Percentiles rank a stretch among this genome's conserved stretches.
Conservation (phyloP, 1,140 invertebrate genomes). For the Tetramorium parvispinum region DNA sequence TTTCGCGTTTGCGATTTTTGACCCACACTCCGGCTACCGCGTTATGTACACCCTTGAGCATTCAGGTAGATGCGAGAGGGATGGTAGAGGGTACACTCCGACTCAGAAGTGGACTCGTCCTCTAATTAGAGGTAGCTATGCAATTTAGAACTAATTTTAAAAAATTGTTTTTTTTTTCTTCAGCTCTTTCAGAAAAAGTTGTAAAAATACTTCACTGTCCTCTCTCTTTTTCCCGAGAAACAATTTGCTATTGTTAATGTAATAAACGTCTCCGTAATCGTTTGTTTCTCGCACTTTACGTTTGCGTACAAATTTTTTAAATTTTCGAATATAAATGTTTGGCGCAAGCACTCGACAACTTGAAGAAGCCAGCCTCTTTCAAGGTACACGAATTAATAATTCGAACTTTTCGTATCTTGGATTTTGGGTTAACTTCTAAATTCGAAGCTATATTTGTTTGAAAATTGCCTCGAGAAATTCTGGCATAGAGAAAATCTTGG, state of each 20-base stretch:
- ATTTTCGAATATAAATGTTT: slow-evolving; percentile 14
- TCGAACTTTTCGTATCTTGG: not conserved
- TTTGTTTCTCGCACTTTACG: slow-evolving; percentile 22
- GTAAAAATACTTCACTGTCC: not conserved
- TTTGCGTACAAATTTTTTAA: slow-evolving; percentile 21
- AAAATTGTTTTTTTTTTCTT: not conserved
- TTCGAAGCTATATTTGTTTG: not conserved
- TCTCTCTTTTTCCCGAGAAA: not conserved
- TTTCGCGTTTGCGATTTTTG: slow-evolving; percentile 66
- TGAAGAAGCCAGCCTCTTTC: slow-evolving; percentile 35
- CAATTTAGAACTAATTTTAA: not conserved
- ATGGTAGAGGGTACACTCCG: slow-evolving; percentile 54
- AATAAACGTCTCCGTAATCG: slow-evolving; percentile 46
- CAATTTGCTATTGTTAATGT: not conserved
- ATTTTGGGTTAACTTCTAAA: slow-evolving; percentile 8
- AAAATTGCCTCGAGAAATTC: slow-evolving; percentile 8
- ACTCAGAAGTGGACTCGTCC: slow-evolving; percentile 38
- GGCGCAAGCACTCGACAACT: slow-evolving; percentile 24
- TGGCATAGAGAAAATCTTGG: not conserved
- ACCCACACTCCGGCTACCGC: slow-evolving; percentile 62
- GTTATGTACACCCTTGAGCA: slow-evolving; percentile 70
- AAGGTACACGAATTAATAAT: slow-evolving; percentile 54
- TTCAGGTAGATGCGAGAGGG: slow-evolving; percentile 52
- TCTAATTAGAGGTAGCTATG: slow-evolving; percentile 19
- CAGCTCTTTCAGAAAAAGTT: not conserved